Percentiles rank a stretch among this genome's conserved stretches.
phyloP scores from a whole-genome alignment of 2,797 vertebrate species.

The Tapera naevia region DNA sequence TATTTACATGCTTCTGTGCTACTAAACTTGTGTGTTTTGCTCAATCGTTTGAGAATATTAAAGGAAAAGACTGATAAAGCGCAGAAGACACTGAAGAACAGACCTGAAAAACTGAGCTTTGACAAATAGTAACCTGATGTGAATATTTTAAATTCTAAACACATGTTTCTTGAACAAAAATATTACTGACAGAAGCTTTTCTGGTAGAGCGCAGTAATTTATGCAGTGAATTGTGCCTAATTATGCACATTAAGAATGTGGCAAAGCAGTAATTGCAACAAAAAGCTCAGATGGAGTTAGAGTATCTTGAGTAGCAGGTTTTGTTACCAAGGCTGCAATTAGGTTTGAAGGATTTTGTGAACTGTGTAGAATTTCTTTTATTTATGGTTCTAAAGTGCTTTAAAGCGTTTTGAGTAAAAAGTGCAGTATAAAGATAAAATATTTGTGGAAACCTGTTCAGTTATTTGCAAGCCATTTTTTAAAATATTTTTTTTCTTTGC shows the following conservation, averaged over 20 bases:
- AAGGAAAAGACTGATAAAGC: background rate
- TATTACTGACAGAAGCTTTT: background rate
- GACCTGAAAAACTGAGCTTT: background rate
- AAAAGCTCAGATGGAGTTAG: background rate
- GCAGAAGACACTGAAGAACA: background rate
- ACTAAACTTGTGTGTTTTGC: background rate
- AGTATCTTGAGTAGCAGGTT: background rate
- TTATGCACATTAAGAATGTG: background rate
- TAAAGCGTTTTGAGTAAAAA: background rate
- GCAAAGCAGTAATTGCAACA: constrained; percentile 12
- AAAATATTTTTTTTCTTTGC: background rate
- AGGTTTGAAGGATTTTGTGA: background rate
- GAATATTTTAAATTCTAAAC: background rate
- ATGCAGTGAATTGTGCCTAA: background rate
- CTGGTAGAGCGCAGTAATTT: background rate
- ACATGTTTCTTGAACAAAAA: background rate
- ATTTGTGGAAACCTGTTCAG: background rate
- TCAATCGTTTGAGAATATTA: background rate
- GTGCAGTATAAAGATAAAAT: background rate
- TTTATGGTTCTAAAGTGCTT: background rate
- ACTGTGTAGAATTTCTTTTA: background rate
- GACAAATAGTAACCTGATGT: background rate
- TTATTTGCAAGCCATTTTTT: background rate
- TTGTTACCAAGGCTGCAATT: constrained; percentile 10
- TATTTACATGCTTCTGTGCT: background rate